phyloP scores from a whole-genome alignment of 2,113 vertebrate species.

The Dromas ardeola region DNA sequence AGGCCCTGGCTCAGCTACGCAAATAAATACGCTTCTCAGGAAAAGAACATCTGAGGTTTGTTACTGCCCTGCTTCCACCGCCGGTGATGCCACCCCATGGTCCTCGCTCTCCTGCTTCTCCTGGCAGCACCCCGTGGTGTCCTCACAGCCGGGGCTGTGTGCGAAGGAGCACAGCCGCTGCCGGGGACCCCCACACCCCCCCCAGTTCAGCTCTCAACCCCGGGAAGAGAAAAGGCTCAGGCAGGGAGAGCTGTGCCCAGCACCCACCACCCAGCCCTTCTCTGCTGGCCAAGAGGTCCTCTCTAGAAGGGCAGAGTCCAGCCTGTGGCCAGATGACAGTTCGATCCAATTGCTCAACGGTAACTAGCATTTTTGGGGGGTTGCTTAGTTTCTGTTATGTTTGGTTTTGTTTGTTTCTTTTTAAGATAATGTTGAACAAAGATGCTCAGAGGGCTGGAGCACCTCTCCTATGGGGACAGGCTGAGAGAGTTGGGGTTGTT shows the following conservation, averaged over 20 bases:
- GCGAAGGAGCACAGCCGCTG: too few relatives aligned
- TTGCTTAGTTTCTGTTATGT: background rate
- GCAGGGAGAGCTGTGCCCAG: too few relatives aligned
- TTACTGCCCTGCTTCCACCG: fast-evolving
- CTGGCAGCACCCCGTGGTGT: too few relatives aligned
- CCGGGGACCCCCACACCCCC: fast-evolving
- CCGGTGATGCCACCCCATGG: fast-evolving
- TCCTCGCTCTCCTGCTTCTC: fast-evolving
- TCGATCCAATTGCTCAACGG: fast-evolving
- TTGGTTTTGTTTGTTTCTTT: background rate
- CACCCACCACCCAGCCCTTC: fast-evolving
- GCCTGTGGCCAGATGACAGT: fast-evolving
- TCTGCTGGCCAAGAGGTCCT: background rate
- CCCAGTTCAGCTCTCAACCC: background rate
- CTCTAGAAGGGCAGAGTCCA: background rate
- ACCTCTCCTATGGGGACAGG: too few relatives aligned
- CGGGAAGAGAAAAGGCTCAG: fast-evolving
- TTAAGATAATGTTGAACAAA: background rate
- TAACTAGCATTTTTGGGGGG: fast-evolving
- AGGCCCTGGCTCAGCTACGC: fast-evolving
- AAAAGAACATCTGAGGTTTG: fast-evolving
- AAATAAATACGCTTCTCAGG: fast-evolving
- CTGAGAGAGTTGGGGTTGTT: too few relatives aligned
- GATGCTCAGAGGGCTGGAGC: too few relatives aligned
- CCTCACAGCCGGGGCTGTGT: too few relatives aligned